Evolutionary conservation across 2,797 vertebrate species (phyloP).

Genomic region (Leptodactylus fallax): DNA sequence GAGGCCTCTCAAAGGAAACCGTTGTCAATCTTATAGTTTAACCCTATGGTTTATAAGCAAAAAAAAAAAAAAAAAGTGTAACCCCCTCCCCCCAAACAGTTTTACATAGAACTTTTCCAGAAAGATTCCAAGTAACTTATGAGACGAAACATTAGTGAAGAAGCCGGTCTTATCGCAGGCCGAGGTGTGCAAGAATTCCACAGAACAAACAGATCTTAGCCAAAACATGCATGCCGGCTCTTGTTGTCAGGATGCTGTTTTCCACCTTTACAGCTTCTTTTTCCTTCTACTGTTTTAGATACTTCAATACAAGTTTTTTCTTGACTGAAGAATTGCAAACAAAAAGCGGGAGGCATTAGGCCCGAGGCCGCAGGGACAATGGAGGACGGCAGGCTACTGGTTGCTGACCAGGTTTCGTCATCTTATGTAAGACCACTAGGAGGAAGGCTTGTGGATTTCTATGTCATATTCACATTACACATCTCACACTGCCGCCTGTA

Average conservation of each 20-base stretch:
- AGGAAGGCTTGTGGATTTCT: not conserved
- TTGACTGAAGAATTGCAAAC: slow-evolving; percentile 51
- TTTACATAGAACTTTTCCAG: not conserved
- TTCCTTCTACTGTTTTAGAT: slow-evolving; percentile 18
- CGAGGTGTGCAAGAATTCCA: slow-evolving; percentile 33
- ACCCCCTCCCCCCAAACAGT: no score
- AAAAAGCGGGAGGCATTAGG: slow-evolving; percentile 8
- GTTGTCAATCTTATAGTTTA: not conserved
- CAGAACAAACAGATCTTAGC: not conserved
- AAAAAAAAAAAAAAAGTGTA: no score
- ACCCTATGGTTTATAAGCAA: not conserved
- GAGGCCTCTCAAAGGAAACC: not conserved
- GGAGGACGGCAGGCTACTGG: not conserved
- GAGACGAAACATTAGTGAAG: slow-evolving; percentile 34
- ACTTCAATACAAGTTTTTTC: slow-evolving; percentile 41
- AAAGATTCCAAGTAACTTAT: not conserved
- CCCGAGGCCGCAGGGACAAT: not conserved
- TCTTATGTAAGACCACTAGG: not conserved
- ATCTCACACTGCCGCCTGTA: not conserved
- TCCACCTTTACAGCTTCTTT: slow-evolving; percentile 15
- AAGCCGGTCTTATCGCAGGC: slow-evolving; percentile 24
- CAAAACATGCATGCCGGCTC: slow-evolving; percentile 55
- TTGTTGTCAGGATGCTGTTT: slow-evolving; percentile 36
- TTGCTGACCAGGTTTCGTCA: not conserved
- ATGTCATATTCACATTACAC: not conserved